Percentiles rank a stretch among this genome's conserved stretches.
These are phyloP conservation scores for Calonectris borealis DNA, from an alignment of 2,113 vertebrate genomes.

Conservation along the genomic window DNA sequence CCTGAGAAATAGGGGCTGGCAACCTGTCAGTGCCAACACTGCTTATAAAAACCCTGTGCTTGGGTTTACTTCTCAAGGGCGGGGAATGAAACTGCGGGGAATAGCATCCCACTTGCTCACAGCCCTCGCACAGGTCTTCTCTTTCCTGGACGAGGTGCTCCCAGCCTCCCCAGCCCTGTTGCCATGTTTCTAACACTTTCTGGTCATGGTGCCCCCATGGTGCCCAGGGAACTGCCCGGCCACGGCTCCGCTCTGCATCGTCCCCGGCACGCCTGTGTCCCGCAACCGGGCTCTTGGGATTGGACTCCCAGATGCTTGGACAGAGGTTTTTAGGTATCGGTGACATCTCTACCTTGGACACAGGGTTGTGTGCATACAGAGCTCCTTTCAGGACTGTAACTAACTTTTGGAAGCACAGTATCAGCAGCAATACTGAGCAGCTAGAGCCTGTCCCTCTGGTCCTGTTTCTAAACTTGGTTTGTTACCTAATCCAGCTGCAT, in stretches of 20 bases:
- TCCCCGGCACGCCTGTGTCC: accelerated
- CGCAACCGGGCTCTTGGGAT: background rate
- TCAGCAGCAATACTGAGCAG: background rate
- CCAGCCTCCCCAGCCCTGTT: background rate
- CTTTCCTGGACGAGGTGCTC: background rate
- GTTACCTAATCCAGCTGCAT: background rate
- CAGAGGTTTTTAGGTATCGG: background rate
- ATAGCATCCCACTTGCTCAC: background rate
- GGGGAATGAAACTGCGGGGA: accelerated
- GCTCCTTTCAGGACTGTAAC: background rate
- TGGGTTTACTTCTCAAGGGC: background rate
- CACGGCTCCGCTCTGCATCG: accelerated
- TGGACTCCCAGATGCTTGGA: no score
- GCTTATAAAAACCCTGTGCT: background rate
- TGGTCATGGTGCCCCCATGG: background rate
- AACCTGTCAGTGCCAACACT: background rate
- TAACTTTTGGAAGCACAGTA: background rate
- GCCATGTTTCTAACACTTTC: background rate
- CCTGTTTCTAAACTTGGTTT: background rate
- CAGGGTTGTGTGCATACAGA: background rate
- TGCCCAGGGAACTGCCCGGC: no score
- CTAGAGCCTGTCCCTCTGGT: background rate
- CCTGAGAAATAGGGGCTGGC: background rate
- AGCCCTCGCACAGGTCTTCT: background rate
- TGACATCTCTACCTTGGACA: background rate